phyloP scores from a whole-genome alignment of 2,113 vertebrate species.

The Phrynosoma platyrhinos region DNA sequence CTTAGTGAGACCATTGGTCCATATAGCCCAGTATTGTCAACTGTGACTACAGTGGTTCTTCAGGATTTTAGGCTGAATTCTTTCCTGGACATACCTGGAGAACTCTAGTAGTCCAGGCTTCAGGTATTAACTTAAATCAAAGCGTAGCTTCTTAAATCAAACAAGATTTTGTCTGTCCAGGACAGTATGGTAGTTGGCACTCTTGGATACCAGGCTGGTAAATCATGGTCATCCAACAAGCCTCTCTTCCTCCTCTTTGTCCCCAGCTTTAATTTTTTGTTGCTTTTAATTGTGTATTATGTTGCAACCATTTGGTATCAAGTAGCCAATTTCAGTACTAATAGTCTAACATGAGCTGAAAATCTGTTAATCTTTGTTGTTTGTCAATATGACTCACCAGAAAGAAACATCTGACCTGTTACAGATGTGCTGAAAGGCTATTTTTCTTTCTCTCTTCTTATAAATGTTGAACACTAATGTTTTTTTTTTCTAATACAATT shows the following conservation, averaged over 20 bases:
- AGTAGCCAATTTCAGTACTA: background rate
- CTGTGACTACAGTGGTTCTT: no score
- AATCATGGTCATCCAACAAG: background rate
- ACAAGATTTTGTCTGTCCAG: no score
- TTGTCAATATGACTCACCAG: constrained; percentile 20
- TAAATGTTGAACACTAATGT: constrained; percentile 4
- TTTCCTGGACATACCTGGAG: no score
- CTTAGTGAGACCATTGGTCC: no score
- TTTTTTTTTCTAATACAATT: constrained; percentile 15
- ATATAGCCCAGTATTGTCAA: no score
- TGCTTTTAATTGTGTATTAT: background rate
- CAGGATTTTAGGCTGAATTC: no score
- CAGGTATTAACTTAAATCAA: no score
- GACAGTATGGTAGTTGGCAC: no score
- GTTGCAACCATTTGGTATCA: constrained; percentile 5
- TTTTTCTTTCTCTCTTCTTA: background rate
- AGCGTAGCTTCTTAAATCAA: no score
- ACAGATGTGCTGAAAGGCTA: background rate
- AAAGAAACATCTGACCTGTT: background rate
- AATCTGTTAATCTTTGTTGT: constrained; percentile 8
- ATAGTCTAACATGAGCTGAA: constrained; percentile 36
- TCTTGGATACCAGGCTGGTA: constrained; percentile 6
- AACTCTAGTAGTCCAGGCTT: no score
- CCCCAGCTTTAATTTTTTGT: background rate
- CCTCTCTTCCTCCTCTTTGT: no score